Evolutionary conservation across 92 coral and sea anemone species (phyloP), one percentile per base, ranked within the genome.

Genomic region (Heteractis magnifica): DNA sequence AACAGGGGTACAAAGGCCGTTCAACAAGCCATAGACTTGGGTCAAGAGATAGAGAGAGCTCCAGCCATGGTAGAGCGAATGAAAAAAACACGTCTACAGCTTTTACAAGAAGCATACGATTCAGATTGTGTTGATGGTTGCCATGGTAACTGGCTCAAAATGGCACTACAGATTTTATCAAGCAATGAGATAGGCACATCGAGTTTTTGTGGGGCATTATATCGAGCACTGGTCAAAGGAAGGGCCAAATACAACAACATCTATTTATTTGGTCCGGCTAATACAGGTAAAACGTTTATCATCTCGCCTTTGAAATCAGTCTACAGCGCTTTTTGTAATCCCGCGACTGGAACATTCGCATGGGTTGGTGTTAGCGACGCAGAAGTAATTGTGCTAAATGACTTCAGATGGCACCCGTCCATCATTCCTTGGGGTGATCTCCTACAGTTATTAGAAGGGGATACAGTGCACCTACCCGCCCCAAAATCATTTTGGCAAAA

Each of bases 321-420:
- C 11, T 77, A 8, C 58, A 49, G 21, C 5, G 80, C 62, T 8
- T 77, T 77, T 77, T 6, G 62, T 9, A 79, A 79, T 51, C 84
- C 78, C 9, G 83, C 82, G 6, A 85, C 88, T 18, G 83, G 79
- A 0, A 50, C 89, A 9, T 86, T 86, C 41, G 75, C 89, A 1
- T 86, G 89, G 85, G 56, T 86, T 14, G 89, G 86, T 7, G 86
- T 48, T 19, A 81, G 74, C 21, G 76, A 86, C 6, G 86, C 89
- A 0, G 89, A 86, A 71, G 76, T 74, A 21, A 26, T 86, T 0
- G 8, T 86, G 6, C 41, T 80, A 8, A 81, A 72, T 73, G 88
- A 85, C 49, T 79, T 85, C 68, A 50, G 85, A 18, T 84, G 83
- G 82, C 79, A 83, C 65, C 79, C 86, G 21, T 74, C 86, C 56